These are phyloP conservation scores for Heliornis fulica DNA, from an alignment of 2,113 vertebrate genomes.

Conservation along the genomic window DNA sequence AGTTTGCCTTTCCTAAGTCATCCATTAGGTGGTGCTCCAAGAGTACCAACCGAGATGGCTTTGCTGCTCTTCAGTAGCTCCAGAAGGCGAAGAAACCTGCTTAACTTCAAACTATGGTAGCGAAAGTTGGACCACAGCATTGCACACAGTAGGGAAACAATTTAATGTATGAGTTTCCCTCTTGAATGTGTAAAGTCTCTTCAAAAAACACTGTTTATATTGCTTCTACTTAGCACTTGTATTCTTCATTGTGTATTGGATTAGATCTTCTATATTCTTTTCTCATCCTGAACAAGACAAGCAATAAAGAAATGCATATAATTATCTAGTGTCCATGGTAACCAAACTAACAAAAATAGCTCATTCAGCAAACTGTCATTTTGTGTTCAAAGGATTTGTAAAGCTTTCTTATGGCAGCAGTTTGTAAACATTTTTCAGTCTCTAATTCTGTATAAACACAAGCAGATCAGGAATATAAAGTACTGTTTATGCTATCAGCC, in stretches of 20 bases:
- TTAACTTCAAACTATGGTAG: slow-evolving; percentile 7
- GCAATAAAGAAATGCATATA: neutral
- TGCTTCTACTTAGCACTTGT: neutral
- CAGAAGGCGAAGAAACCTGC: neutral
- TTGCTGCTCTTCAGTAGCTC: slow-evolving; percentile 1
- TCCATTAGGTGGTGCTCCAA: slow-evolving; percentile 74
- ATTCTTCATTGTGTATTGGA: neutral
- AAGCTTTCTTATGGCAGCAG: slow-evolving; percentile 13
- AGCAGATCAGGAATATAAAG: slow-evolving; percentile 27
- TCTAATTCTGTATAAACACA: slow-evolving; percentile 4
- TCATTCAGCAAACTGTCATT: slow-evolving; percentile 8
- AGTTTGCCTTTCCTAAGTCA: slow-evolving; percentile 38
- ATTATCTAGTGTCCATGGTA: neutral
- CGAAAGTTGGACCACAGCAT: slow-evolving; percentile 8
- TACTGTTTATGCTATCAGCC: neutral
- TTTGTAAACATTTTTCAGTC: slow-evolving; percentile 3
- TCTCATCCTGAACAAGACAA: slow-evolving; percentile 6
- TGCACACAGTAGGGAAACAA: neutral
- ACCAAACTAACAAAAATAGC: neutral
- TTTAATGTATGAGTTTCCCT: neutral
- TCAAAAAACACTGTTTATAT: slow-evolving; percentile 18
- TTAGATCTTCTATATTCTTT: slow-evolving; percentile 19
- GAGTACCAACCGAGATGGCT: slow-evolving; percentile 22
- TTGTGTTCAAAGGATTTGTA: slow-evolving; percentile 39
- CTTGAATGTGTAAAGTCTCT: neutral